These are phyloP conservation scores for Acromyrmex charruanus DNA, from an alignment of 1,140 invertebrate genomes.

Conservation along the genomic window DNA sequence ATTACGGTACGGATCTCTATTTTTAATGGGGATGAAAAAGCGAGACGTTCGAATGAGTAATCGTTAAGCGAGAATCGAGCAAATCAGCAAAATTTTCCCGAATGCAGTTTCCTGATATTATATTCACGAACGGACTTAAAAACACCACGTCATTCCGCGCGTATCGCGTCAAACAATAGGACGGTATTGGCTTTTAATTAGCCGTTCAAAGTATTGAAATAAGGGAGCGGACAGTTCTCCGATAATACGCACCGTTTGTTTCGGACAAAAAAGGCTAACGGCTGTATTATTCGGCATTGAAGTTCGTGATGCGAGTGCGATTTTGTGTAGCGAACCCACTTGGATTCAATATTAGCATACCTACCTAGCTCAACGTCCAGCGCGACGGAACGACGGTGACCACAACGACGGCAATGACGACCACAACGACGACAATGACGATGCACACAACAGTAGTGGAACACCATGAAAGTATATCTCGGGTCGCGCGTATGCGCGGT, in stretches of 20 bases:
- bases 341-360: conserved; percentile 82
- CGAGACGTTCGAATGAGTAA: background rate
- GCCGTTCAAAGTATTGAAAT: conserved; percentile 42
- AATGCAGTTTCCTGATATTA: background rate
- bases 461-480: conserved; percentile 37
- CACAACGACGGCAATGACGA: background rate
- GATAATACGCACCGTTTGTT: conserved; percentile 38
- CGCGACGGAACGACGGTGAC: background rate
- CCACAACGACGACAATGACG: background rate
- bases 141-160: conserved; percentile 5
- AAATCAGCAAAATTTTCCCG: background rate
- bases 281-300: conserved; percentile 82
- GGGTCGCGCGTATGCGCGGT: conserved; percentile 16
- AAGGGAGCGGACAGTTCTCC: conserved; percentile 40
- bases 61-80: background rate
- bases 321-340: conserved; percentile 83
- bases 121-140: background rate
- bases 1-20: background rate
- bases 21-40: conserved; percentile 16
- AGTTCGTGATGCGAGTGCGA: conserved; percentile 84
- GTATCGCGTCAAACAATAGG: conserved; percentile 26
- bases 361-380: conserved; percentile 71
- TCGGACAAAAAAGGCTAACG: conserved; percentile 57
- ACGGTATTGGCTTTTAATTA: conserved; percentile 56
- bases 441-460: conserved; percentile 12